Base-by-base conservation (phyloP, 30 jellyfish, hydroid and myxozoan genomes). In the Pseudorhiza aurosa region DNA sequence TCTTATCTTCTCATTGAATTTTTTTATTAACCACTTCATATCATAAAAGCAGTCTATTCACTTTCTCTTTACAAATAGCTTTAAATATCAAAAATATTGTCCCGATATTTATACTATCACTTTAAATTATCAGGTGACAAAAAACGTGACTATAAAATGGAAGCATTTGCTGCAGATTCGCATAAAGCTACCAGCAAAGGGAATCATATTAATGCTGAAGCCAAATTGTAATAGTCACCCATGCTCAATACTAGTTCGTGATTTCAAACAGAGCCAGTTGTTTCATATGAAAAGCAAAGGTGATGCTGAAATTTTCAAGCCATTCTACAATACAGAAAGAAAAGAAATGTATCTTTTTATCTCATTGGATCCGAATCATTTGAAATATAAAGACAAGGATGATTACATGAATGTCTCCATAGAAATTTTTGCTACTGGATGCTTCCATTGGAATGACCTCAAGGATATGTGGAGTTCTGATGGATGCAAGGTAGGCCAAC, bases 401-500 rank as follows among this genome's bases (percentile, higher is more conserved):
- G 40, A 60, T 49, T 2, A 49, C 8, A 12, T 27, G 18, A 46
- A 11, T 2, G 46, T 69, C 27, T 83, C 62, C 7, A 18, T 88
- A 47, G 72, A 60, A 45, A 18, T 68, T 1, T 79, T 53, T 59
- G 45, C 51, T 15, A 64, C 90, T 26, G 89, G 94, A 4, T 88
- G 97, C 65, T 74, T 72, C 40, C 80, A 71, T 72, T 88, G 90
- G 90, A 45, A 88, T 27, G 86, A 59, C 50, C 40, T 21, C 7
- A 36, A 25, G 4, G 69, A 33, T 9, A 27, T 15, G 1, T 88
- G 97, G 97, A 64, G 87, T 40, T 55, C 79, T 27, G 89, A 73
- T 15, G 97, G 97, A 1, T 88, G 97, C 65, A 33, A 43, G 90
- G 97, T 88, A 60, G 28, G 58, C 14, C n/a, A n/a, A n/a, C n/a